Conservation (phyloP, 2,888 invertebrate species). For the Drosophila atroscutellata region DNA sequence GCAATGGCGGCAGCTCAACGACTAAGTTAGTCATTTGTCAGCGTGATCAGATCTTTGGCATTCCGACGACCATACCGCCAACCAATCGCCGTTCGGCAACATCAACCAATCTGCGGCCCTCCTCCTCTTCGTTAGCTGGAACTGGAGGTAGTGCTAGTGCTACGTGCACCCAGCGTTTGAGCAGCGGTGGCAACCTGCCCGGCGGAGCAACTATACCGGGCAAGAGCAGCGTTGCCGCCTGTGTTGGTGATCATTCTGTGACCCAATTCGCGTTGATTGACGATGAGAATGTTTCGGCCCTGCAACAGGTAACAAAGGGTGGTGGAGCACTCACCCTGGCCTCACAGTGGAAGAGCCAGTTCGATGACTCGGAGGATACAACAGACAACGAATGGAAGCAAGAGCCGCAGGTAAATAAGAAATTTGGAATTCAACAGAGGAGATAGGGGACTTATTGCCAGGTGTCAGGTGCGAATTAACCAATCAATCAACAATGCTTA, state of each 20-base stretch:
- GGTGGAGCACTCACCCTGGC: conserved; percentile 95
- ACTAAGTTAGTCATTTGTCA: conserved; percentile 32
- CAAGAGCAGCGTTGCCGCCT: conserved; percentile 86
- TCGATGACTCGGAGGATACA: conserved; percentile 97
- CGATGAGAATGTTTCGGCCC: conserved; percentile 95
- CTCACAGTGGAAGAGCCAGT: conserved; percentile 98
- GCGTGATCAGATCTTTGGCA: conserved; percentile 46
- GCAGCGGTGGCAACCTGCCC: conserved; percentile 38
- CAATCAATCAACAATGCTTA: conserved; percentile 49
- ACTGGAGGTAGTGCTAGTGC: conserved; percentile 52
- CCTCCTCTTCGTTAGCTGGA: conserved; percentile 62
- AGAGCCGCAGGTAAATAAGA: conserved; percentile 86
- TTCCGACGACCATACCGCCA: conserved; percentile 50
- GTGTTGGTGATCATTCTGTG: conserved; percentile 89
- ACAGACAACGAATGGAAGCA: conserved; percentile 98
- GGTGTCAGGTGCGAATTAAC: conserved; percentile 10
- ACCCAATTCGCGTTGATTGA: conserved; percentile 97
- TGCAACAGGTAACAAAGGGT: conserved; percentile 95
- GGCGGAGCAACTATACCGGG: conserved; percentile 44
- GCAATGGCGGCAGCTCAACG: conserved; percentile 6
- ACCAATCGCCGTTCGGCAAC: conserved; percentile 80
- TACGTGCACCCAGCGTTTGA: conserved; percentile 38
- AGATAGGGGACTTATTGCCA: neutral
- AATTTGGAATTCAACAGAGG: neutral
- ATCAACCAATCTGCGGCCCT: conserved; percentile 81